Base-by-base conservation (phyloP, 2,113 vertebrate genomes). In the Xiphorhynchus elegans region DNA sequence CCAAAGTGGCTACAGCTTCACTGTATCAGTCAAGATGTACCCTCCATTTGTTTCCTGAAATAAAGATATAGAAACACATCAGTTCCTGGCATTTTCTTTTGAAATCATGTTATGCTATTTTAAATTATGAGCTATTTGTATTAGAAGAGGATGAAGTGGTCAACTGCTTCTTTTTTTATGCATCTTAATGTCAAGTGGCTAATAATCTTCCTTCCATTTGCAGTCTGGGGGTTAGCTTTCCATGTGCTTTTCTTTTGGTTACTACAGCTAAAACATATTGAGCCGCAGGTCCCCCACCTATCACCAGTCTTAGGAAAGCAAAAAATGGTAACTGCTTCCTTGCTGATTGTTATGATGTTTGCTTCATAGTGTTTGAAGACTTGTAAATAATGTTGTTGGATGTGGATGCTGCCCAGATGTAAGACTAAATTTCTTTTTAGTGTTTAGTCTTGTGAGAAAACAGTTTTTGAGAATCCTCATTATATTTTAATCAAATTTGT, bases 401-500 rank as follows among this genome's bases (percentile, higher is more conserved):
- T 94, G 49, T 79, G 74, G 59, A 79, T 88, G 28, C 55, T 88
- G 60, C 73, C 62, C 24, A 60, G 23, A 81, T 94, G 60, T 77
- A 84, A 50, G 79, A 40, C n/a, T 66, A 13, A n/a, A 80, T 87
- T 94, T 93, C n/a, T 88, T 95, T 82, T 78, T 80, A 83, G 35
- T 84, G 68, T 88, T 93, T 93, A 74, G 21, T 88, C 50, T 75
- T 81, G 72, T 92, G 96, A 93, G 89, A 90, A 92, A 96, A 49
- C 64, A 68, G 44, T 94, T 91, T 91, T 95, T 64, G 55, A 94
- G 86, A 73, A 87, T 89, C 75, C 83, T 95, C 86, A 89, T 95
- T 91, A 94, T 84, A 91, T 90, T 95, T 95, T 93, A 93, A 95
- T 96, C 76, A 84, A 37, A 68, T 92, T 91, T 90, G 29, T 95